Conservation (phyloP, 92 coral and sea anemone species). For the Desmophyllum pertusum region DNA sequence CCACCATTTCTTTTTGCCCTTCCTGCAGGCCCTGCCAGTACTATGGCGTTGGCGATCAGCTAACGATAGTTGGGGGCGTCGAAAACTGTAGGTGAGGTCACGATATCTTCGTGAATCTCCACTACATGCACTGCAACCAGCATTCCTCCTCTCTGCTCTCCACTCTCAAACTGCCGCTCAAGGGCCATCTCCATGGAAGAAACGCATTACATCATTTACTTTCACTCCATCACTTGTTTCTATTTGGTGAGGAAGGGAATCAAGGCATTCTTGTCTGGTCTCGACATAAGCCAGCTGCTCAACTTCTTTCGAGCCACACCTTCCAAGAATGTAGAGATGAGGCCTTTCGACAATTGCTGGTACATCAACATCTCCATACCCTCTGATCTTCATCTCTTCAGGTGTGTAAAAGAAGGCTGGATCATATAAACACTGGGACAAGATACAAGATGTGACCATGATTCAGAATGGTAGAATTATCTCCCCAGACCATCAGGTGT, state of each 20-base stretch:
- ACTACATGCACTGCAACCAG: constrained; percentile 5
- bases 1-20: neutral
- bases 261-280: too few relatives aligned
- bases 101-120: constrained; percentile 10
- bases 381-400: constrained; percentile 14
- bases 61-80: neutral
- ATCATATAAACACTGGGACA: too few relatives aligned
- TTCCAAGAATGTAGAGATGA: neutral
- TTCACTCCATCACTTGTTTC: too few relatives aligned
- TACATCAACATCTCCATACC: neutral
- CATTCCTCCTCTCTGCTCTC: constrained; percentile 17
- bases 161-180: constrained; percentile 14
- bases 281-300: too few relatives aligned
- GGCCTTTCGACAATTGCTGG: neutral
- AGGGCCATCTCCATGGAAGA: too few relatives aligned
- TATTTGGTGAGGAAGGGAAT: too few relatives aligned
- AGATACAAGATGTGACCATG: too few relatives aligned
- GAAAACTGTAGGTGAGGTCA: neutral
- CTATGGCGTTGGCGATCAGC: neutral
- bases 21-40: constrained; percentile 14
- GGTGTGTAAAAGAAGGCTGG: too few relatives aligned
- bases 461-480: too few relatives aligned
- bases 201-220: too few relatives aligned
- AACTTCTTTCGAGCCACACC: constrained; percentile 13
- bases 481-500: too few relatives aligned